Conservation (phyloP, 64 coral and sea anemone genomes). For the Cladopsammia gracilis region DNA sequence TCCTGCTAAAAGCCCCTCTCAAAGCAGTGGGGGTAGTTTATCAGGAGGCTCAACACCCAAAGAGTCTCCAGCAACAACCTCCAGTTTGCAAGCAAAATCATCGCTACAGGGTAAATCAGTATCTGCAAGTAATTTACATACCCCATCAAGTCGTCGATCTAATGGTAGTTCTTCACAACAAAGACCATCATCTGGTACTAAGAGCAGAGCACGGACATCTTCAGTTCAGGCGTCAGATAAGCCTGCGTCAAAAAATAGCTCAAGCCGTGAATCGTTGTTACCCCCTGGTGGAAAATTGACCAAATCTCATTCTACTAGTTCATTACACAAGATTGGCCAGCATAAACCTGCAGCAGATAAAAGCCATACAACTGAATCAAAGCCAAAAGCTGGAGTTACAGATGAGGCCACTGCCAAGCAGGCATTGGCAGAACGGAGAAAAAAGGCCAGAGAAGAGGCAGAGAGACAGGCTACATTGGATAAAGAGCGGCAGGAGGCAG, state of each 20-base stretch:
- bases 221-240: constrained; percentile 23
- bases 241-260: constrained; percentile 21
- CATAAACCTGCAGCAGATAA: constrained; percentile 53
- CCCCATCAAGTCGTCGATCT: constrained; percentile 35
- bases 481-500: constrained; percentile 80
- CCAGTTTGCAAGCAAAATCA: constrained; percentile 60
- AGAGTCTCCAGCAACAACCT: constrained; percentile 74
- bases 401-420: constrained; percentile 92
- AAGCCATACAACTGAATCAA: constrained; percentile 70
- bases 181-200: constrained; percentile 53
- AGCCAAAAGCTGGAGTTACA: constrained; percentile 86
- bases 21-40: constrained; percentile 65
- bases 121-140: constrained; percentile 71
- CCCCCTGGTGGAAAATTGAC: constrained; percentile 59
- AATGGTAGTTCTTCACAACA: constrained; percentile 30
- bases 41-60: constrained; percentile 82
- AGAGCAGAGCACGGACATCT: constrained; percentile 64
- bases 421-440: constrained; percentile 89
- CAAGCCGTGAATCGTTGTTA: constrained; percentile 72
- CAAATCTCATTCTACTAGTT: constrained; percentile 92
- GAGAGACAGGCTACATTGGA: constrained; percentile 89
- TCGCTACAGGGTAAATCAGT: constrained; percentile 54
- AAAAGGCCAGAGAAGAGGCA: constrained; percentile 91
- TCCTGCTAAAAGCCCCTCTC: constrained; percentile 62
- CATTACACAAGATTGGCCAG: constrained; percentile 70